phyloP scores from a whole-genome alignment of 2,797 vertebrate genomes.

The Heliangelus exortis region DNA sequence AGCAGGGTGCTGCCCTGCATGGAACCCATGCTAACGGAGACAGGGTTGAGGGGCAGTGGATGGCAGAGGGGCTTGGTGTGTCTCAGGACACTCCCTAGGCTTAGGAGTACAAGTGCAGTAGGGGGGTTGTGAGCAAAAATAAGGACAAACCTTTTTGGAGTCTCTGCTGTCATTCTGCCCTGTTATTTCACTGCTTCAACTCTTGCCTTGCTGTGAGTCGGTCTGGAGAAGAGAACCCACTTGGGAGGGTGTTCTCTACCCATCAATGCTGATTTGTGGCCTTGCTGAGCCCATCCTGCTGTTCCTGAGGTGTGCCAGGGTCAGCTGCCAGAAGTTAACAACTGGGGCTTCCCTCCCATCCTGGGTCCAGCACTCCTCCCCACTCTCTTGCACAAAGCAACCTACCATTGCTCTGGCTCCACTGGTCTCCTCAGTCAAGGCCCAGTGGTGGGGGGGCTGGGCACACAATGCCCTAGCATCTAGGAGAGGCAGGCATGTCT shows the following conservation, averaged over 20 bases:
- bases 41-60: neutral
- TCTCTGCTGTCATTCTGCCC: neutral
- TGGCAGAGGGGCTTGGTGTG: neutral
- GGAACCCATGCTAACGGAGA: neutral
- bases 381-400: fast-evolving
- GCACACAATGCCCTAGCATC: fast-evolving
- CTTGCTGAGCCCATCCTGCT: neutral
- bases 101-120: neutral
- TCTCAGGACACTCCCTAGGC: neutral
- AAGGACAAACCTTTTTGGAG: neutral
- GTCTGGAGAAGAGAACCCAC: neutral
- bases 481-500: fast-evolving
- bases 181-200: fast-evolving
- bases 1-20: neutral
- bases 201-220: neutral
- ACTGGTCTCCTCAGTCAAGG: neutral
- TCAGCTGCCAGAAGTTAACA: neutral
- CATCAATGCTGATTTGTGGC: neutral
- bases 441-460: neutral
- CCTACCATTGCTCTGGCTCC: neutral
- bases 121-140: neutral
- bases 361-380: neutral
- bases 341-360: neutral
- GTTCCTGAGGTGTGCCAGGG: neutral
- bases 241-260: neutral